Base-by-base conservation (phyloP, 1,140 invertebrate species). In the Bombus pyrosoma region DNA sequence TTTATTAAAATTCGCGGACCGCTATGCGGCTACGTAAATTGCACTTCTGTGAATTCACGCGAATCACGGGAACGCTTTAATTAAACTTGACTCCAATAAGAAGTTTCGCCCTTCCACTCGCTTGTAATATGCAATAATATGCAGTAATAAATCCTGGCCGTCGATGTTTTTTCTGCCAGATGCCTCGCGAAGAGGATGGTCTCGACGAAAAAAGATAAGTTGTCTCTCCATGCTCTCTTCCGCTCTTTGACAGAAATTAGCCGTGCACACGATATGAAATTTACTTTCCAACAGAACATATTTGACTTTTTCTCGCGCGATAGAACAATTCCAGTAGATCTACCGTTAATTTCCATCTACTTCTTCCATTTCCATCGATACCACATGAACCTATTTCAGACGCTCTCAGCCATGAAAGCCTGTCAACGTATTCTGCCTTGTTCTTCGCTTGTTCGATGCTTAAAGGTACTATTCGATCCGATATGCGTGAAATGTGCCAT, bases 1-100 rank as follows among this genome's bases (percentile, higher is more conserved):
- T 71, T 80, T 78, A 85, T 85, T 85, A 85, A 85, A 85, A 85
- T 62, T 64, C 68, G 57, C 41, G 12, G 34, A 47, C 69, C 3
- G 41, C 41, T 1, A 32, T 18, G 68, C 18, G 41, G 41, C 18
- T 3, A 53, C 47, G 37, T 53, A 80, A 85, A 85, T 80, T 80
- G 57, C 76, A 71, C 53, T 43, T 72, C 62, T 72, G 76, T 41
- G 68, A 73, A 80, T 85, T 72, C 83, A 39, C 25, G 66, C 53
- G 75, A 84, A 79, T 72, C 53, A 37, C 53, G 39, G 18, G 5
- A 62, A 41, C 25, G 43, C 28, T 85, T 85, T 85, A 85, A 85
- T 85, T 80, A 85, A 85, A 85, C 68, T n/a, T 34, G 32, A 72
- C 41, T 85, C 32, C 22, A 62, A 53, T 69, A 80, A 72, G 83